Conservation (phyloP, 2,888 invertebrate genomes). For the Drosophila helvetica region DNA sequence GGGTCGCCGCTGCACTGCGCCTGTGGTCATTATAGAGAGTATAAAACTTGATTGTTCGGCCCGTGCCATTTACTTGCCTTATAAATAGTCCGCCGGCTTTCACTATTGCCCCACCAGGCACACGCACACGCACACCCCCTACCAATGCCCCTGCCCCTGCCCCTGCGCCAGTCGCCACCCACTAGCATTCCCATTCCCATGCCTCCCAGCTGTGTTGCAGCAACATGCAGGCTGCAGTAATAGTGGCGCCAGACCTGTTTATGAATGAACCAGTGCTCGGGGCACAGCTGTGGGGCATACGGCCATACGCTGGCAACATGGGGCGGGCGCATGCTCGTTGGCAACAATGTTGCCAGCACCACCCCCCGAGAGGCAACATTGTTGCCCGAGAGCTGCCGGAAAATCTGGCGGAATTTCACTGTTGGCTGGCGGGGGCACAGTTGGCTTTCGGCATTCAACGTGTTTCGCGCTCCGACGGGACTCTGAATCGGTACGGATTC, state of each 20-base stretch:
- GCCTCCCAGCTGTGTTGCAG: conserved; percentile 47
- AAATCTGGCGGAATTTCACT: conserved; percentile 57
- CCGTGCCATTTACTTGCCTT: conserved; percentile 46
- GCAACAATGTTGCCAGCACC: conserved; percentile 18
- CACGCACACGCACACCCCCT: too few species aligned
- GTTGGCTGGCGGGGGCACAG: conserved; percentile 66
- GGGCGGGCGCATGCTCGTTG: conserved; percentile 59
- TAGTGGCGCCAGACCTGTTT: conserved; percentile 56
- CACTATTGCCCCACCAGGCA: conserved; percentile 18
- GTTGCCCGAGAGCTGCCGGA: conserved; percentile 44
- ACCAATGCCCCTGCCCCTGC: fast-evolving
- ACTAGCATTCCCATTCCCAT: neutral
- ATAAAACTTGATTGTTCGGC: conserved; percentile 49
- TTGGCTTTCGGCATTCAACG: conserved; percentile 72
- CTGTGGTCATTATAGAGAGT: conserved; percentile 35
- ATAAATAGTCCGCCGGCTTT: conserved; percentile 46
- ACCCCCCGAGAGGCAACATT: conserved; percentile 25
- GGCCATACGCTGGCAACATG: too few species aligned
- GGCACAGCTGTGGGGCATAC: conserved; percentile 10
- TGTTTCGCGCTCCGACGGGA: conserved; percentile 52
- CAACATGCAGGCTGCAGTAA: conserved; percentile 48
- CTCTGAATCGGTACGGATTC: conserved; percentile 3
- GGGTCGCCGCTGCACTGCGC: conserved; percentile 24
- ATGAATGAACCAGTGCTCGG: conserved; percentile 61
- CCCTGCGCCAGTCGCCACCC: too few species aligned